Evolutionary conservation across 1,140 invertebrate genomes (phyloP).

Genomic region (Carcinoscorpius rotundicauda): DNA sequence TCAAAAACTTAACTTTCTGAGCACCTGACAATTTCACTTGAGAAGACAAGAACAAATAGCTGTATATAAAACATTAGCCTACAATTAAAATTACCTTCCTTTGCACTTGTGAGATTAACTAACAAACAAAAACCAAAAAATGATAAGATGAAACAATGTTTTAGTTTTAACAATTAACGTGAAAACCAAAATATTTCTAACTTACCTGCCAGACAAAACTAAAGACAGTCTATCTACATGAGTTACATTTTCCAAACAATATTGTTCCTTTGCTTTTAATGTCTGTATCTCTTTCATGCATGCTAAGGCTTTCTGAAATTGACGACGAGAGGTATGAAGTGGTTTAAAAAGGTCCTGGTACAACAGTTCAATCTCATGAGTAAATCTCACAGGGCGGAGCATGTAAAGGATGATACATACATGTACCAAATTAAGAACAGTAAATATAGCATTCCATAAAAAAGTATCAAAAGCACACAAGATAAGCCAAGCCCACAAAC

Average conservation of each 20-base stretch:
- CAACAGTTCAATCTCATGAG: slow-evolving; percentile 71
- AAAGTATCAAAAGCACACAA: slow-evolving; percentile 72
- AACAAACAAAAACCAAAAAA: too few species aligned
- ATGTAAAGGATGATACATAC: slow-evolving; percentile 64
- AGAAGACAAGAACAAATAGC: too few species aligned
- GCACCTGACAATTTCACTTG: too few species aligned
- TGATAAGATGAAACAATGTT: too few species aligned
- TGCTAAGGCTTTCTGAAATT: slow-evolving; percentile 65
- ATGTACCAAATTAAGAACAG: slow-evolving; percentile 68
- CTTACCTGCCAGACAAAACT: slow-evolving; percentile 72
- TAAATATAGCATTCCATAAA: slow-evolving; percentile 71
- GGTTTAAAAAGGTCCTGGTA: slow-evolving; percentile 71
- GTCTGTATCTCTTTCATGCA: slow-evolving; percentile 66
- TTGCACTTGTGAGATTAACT: too few species aligned
- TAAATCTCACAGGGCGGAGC: slow-evolving; percentile 66
- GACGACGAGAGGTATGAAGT: slow-evolving; percentile 58
- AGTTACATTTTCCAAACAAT: slow-evolving; percentile 77
- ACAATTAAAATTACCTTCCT: too few species aligned
- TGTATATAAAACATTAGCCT: too few species aligned
- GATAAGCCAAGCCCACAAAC: slow-evolving; percentile 68
- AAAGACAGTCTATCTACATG: slow-evolving; percentile 74
- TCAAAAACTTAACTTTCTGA: too few species aligned
- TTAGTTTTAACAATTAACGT: slow-evolving; percentile 8
- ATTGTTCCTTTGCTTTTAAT: slow-evolving; percentile 69
- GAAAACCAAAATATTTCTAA: slow-evolving; percentile 4